These are phyloP conservation scores for Dromius quadrimaculatus DNA, from an alignment of 2,888 invertebrate species.

Conservation along the genomic window DNA sequence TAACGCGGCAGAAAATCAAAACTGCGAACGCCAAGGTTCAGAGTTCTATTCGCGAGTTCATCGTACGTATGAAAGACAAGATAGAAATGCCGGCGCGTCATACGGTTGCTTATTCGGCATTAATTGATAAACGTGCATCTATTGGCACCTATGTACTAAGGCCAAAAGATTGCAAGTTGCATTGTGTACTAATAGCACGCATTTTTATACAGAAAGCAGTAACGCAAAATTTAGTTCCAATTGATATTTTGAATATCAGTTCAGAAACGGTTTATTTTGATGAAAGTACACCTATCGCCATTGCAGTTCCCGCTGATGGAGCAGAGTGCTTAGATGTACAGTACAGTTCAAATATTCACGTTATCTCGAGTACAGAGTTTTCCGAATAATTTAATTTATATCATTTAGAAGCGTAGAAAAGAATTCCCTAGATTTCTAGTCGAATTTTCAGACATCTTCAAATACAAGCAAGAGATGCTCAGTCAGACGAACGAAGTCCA, in stretches of 20 bases:
- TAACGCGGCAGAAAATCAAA: no score
- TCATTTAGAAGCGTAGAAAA: background rate
- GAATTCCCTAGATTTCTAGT: background rate
- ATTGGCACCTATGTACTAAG: background rate
- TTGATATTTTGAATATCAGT: background rate
- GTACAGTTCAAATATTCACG: no score
- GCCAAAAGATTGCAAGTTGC: background rate
- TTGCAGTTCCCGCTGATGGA: no score
- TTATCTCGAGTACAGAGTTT: no score
- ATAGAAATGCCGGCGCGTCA: no score
- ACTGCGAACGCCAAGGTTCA: no score
- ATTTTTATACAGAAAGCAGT: background rate
- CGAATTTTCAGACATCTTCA: background rate
- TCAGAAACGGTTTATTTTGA: background rate
- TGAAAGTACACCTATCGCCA: background rate
- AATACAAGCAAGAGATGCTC: background rate
- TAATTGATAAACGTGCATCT: background rate
- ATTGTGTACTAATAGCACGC: background rate
- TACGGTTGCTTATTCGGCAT: background rate
- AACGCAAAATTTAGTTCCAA: background rate
- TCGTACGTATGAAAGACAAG: no score
- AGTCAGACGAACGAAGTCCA: background rate
- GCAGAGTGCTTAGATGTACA: no score
- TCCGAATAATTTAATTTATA: background rate
- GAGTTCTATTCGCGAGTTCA: no score